Evolutionary conservation across 2,113 vertebrate genomes (phyloP).

Genomic region (Onychostruthus taczanowskii): DNA sequence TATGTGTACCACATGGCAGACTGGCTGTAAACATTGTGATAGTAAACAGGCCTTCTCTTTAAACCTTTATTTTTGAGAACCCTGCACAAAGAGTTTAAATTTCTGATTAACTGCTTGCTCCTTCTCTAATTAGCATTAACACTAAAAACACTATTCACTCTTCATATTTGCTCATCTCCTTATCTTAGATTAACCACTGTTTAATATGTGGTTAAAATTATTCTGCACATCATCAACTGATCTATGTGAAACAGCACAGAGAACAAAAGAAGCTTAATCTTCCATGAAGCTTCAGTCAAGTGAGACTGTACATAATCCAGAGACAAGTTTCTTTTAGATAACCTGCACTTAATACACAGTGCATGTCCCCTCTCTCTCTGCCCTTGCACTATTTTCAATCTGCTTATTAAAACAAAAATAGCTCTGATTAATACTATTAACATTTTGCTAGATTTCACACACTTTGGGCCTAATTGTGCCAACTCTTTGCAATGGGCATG

Average conservation of each 20-base stretch:
- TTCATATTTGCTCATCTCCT: slow-evolving; percentile 60
- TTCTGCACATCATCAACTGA: slow-evolving; percentile 54
- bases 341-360: slow-evolving; percentile 14
- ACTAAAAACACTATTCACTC: slow-evolving; percentile 36
- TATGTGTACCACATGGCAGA: background rate
- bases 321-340: slow-evolving; percentile 63
- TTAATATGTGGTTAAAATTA: slow-evolving; percentile 66
- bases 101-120: slow-evolving; percentile 18
- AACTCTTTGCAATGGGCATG: background rate
- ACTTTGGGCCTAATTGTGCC: background rate
- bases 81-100: slow-evolving; percentile 13
- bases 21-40: background rate
- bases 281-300: slow-evolving; percentile 61
- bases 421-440: background rate
- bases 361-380: background rate
- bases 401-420: background rate
- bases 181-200: slow-evolving; percentile 63
- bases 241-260: slow-evolving; percentile 52
- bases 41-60: slow-evolving; percentile 13
- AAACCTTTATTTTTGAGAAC: background rate
- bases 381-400: background rate
- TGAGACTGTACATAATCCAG: slow-evolving; percentile 58
- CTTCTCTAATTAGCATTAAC: slow-evolving; percentile 57
- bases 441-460: background rate
- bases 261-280: slow-evolving; percentile 70